phyloP scores from a whole-genome alignment of 2,113 vertebrate species.

The Rousettus leschenaultii region DNA sequence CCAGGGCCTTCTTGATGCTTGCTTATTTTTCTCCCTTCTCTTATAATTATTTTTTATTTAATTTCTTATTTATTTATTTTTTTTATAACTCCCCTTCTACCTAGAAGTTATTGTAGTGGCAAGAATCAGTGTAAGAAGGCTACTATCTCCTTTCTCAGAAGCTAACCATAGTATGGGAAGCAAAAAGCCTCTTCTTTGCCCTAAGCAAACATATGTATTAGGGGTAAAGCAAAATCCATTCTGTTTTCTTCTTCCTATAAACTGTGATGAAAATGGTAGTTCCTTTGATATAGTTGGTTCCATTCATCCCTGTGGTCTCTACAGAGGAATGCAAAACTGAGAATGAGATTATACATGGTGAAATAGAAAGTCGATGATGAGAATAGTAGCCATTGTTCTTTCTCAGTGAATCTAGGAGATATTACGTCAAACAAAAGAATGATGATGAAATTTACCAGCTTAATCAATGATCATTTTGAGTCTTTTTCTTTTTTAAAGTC shows the following conservation, averaged over 20 bases:
- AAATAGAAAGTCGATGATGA: neutral
- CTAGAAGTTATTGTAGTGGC: neutral
- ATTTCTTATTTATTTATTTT: neutral
- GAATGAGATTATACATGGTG: neutral
- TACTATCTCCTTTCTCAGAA: neutral
- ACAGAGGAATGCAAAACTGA: neutral
- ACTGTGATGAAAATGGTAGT: neutral
- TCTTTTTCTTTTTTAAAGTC: conserved; percentile 17
- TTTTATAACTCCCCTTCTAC: neutral
- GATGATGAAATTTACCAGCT: neutral
- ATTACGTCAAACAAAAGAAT: neutral
- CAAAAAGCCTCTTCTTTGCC: neutral
- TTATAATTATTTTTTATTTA: conserved; percentile 26
- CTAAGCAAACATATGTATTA: neutral
- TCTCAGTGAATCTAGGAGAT: neutral
- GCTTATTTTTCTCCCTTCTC: neutral
- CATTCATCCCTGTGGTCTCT: neutral
- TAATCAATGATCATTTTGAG: neutral
- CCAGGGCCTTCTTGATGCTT: neutral
- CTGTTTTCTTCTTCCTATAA: neutral
- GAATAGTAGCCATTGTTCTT: neutral
- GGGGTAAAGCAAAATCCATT: neutral
- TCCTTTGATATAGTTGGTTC: neutral
- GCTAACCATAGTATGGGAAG: neutral
- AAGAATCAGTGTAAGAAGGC: neutral